These are phyloP conservation scores for Hyphantria cunea DNA, from an alignment of 1,140 invertebrate genomes.

Conservation along the genomic window DNA sequence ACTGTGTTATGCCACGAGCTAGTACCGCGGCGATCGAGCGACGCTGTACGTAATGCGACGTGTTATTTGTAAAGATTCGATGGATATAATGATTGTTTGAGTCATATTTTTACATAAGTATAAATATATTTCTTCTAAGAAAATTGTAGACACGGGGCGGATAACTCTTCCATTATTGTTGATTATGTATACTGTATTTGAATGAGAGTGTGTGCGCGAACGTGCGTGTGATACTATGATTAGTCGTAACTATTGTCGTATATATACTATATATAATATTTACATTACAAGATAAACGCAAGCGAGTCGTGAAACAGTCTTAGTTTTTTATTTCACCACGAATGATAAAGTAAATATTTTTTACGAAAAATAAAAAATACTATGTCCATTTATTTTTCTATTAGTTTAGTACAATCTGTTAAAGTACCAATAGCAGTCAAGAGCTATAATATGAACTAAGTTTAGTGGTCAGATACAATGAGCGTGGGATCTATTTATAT, in stretches of 20 bases:
- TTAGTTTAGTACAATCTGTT: constrained; percentile 43
- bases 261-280: constrained; percentile 30
- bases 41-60: background rate
- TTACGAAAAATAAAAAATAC: constrained; percentile 43
- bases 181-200: constrained; percentile 42
- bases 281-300: constrained; percentile 28
- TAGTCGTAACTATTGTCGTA: constrained; percentile 36
- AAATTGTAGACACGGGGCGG: constrained; percentile 50
- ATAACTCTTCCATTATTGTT: constrained; percentile 74
- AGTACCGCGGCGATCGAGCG: constrained; percentile 23
- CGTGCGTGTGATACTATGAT: constrained; percentile 42
- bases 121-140: constrained; percentile 33
- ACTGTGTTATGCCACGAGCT: constrained; percentile 11
- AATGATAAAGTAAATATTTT: constrained; percentile 20
- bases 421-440: constrained; percentile 39
- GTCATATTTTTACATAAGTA: constrained; percentile 28
- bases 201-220: constrained; percentile 43
- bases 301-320: background rate
- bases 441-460: constrained; percentile 15
- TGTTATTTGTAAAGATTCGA: constrained; percentile 30
- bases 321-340: constrained; percentile 1
- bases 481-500: constrained; percentile 30
- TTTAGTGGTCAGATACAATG: constrained; percentile 33
- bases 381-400: constrained; percentile 68
- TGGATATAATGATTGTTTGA: constrained; percentile 13